phyloP scores from a whole-genome alignment of 2,888 invertebrate genomes.

The Ernsta delagoae region DNA sequence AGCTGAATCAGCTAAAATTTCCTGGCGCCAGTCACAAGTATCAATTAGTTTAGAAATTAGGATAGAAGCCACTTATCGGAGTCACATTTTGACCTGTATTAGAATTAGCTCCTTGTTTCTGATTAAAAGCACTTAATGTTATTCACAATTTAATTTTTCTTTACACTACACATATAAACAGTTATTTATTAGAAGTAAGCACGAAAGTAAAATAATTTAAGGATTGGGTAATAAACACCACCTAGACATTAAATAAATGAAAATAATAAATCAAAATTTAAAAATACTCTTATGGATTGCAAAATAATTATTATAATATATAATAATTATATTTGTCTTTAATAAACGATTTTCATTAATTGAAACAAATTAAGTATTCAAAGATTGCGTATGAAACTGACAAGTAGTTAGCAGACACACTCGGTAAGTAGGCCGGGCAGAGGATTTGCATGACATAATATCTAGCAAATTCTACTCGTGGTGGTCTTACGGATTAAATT shows the following conservation, averaged over 20 bases:
- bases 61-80: neutral
- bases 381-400: neutral
- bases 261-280: too few relatives aligned
- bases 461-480: constrained; percentile 27
- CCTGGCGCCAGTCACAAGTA: neutral
- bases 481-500: constrained; percentile 29
- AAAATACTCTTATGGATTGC: too few relatives aligned
- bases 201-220: too few relatives aligned
- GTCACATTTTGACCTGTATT: neutral
- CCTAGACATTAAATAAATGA: too few relatives aligned
- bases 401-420: neutral
- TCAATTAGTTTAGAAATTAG: neutral
- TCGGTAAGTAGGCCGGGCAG: neutral
- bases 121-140: neutral
- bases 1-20: constrained; percentile 3
- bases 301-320: too few relatives aligned
- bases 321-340: neutral
- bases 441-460: constrained; percentile 23
- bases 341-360: neutral
- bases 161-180: too few relatives aligned
- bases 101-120: neutral
- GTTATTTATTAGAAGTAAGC: too few relatives aligned
- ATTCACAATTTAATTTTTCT: neutral
- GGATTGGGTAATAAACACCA: too few relatives aligned
- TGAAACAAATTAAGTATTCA: neutral